Percentiles rank a stretch among this genome's conserved stretches.
phyloP scores from a whole-genome alignment of 2,888 invertebrate genomes.

The Peribatodes rhomboidaria region DNA sequence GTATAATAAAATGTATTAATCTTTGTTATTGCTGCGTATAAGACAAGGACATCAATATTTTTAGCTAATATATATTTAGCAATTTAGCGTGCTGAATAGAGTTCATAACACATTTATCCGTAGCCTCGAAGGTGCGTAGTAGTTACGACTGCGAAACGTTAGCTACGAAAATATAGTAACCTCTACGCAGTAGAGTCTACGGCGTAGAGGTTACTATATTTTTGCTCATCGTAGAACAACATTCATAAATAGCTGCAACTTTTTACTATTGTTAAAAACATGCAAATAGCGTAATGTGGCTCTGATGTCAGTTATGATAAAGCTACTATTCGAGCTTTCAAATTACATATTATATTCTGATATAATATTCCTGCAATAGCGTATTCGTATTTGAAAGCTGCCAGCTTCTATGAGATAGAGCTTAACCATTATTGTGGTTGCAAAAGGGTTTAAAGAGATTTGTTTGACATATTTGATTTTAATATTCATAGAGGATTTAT shows the following conservation, averaged over 20 bases:
- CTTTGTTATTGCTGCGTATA: no score
- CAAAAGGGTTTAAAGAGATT: neutral
- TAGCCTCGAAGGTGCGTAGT: neutral
- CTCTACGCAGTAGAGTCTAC: conserved; percentile 16
- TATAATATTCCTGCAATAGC: neutral
- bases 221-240: neutral
- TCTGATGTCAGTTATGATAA: neutral
- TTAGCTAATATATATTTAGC: no score
- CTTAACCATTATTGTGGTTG: neutral
- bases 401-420: conserved; percentile 5
- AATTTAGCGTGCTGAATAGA: no score
- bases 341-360: neutral
- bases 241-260: neutral
- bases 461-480: neutral
- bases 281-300: no score
- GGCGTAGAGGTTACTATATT: neutral
- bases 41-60: no score
- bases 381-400: neutral
- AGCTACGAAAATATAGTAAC: no score
- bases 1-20: no score
- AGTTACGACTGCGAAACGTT: no score
- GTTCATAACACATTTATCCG: neutral
- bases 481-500: no score
- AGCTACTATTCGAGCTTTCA: neutral
- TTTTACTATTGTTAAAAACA: no score